Conservation (phyloP, 2,113 vertebrate genomes). For the Perca schrenkii region DNA sequence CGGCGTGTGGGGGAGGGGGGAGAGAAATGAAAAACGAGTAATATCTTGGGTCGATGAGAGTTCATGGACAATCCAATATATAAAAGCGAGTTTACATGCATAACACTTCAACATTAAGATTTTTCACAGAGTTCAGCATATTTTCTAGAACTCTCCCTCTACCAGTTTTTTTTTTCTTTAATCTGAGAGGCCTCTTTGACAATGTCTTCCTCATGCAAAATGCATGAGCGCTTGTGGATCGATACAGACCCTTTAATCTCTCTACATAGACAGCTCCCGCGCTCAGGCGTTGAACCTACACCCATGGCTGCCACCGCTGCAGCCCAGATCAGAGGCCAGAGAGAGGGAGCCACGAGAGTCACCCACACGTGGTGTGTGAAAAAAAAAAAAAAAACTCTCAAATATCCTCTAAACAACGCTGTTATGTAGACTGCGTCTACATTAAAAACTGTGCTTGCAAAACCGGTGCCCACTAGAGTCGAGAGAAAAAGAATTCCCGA, state of each 20-base stretch:
- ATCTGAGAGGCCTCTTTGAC: constrained; percentile 78
- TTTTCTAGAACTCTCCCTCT: constrained; percentile 67
- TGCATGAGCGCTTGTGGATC: constrained; percentile 79
- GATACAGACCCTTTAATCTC: constrained; percentile 82
- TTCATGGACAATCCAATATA: constrained; percentile 72
- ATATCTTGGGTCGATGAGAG: constrained; percentile 71
- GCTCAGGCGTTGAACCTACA: constrained; percentile 68
- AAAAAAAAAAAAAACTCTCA: not conserved
- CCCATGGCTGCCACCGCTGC: constrained; percentile 67
- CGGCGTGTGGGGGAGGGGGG: constrained; percentile 8
- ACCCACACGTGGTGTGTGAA: not conserved
- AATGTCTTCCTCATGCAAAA: constrained; percentile 82
- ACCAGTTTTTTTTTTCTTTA: constrained; percentile 52
- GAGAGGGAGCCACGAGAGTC: constrained; percentile 37
- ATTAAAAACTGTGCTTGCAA: constrained; percentile 21
- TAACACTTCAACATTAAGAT: constrained; percentile 67
- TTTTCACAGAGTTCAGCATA: constrained; percentile 77
- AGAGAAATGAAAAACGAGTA: constrained; percentile 60
- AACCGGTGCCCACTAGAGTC: constrained; percentile 1
- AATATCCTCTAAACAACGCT: not conserved
- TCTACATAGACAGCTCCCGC: constrained; percentile 74
- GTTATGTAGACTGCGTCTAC: not conserved
- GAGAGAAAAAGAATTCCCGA: not conserved
- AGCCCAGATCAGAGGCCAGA: constrained; percentile 69
- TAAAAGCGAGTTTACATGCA: constrained; percentile 74